Percentiles rank a stretch among this genome's conserved stretches.
These are phyloP conservation scores for Pygoscelis adeliae DNA, from an alignment of 2,113 vertebrate species.

Conservation along the genomic window DNA sequence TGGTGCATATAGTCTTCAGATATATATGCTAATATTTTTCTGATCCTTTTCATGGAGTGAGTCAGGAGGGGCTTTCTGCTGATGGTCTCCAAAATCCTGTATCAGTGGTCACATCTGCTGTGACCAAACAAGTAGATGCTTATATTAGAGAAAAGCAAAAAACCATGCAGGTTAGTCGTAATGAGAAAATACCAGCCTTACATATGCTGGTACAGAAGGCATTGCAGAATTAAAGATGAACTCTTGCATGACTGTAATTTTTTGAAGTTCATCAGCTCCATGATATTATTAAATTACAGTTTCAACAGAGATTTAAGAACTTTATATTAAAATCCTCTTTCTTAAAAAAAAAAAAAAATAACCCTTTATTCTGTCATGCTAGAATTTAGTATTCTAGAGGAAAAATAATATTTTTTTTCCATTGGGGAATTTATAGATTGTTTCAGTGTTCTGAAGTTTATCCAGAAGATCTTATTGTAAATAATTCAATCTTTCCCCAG, in stretches of 20 bases:
- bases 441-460: neutral
- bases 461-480: neutral
- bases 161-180: neutral
- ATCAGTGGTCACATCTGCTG: neutral
- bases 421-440: neutral
- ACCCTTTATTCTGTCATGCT: neutral
- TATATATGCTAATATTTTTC: neutral
- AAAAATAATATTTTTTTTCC: neutral
- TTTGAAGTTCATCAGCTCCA: neutral
- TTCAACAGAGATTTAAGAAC: neutral
- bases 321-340: neutral
- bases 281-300: neutral
- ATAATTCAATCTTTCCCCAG: neutral
- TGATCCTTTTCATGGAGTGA: neutral
- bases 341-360: neutral
- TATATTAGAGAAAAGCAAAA: neutral
- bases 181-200: neutral
- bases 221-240: neutral
- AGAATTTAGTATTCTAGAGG: neutral
- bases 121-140: neutral
- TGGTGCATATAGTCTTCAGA: neutral
- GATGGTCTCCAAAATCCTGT: neutral
- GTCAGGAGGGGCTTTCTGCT: neutral
- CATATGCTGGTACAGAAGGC: neutral
- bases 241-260: neutral